Evolutionary conservation across 2,888 invertebrate genomes (phyloP).

Genomic region (Phengaris alcon): DNA sequence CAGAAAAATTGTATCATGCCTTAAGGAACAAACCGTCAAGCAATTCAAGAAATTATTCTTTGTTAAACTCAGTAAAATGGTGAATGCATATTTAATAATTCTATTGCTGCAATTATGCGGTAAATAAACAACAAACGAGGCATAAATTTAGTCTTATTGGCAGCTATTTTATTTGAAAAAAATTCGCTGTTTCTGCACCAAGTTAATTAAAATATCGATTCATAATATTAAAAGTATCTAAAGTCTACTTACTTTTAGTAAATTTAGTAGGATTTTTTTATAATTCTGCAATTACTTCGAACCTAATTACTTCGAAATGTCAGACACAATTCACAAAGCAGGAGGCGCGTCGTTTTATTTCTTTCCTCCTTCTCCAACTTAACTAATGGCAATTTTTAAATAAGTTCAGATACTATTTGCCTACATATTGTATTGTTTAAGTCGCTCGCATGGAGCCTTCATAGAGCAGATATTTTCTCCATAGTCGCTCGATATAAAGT

Average conservation of each 20-base stretch:
- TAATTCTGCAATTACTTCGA: conserved; percentile 39
- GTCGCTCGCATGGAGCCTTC: too few species aligned
- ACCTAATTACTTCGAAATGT: conserved; percentile 37
- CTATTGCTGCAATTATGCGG: background rate
- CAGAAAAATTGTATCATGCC: background rate
- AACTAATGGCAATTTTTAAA: background rate
- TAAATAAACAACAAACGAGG: background rate
- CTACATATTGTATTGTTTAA: too few species aligned
- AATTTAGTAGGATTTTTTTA: conserved; percentile 17
- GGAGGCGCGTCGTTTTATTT: conserved; percentile 45
- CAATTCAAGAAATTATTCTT: background rate
- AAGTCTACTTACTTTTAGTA: conserved; percentile 36
- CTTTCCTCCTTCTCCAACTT: conserved; percentile 30
- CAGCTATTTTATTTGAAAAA: background rate
- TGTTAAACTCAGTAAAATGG: background rate
- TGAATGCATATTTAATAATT: background rate
- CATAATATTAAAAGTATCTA: background rate
- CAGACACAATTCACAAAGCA: conserved; percentile 35
- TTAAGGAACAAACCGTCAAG: background rate
- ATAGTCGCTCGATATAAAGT: too few species aligned
- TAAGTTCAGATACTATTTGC: too few species aligned
- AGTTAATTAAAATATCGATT: background rate
- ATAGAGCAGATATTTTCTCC: too few species aligned
- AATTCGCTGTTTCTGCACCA: background rate
- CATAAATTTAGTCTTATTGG: background rate